Evolutionary conservation across 1,140 invertebrate species (phyloP), one percentile per base, ranked within the genome.

Genomic region (Melipona quadrifasciata): DNA sequence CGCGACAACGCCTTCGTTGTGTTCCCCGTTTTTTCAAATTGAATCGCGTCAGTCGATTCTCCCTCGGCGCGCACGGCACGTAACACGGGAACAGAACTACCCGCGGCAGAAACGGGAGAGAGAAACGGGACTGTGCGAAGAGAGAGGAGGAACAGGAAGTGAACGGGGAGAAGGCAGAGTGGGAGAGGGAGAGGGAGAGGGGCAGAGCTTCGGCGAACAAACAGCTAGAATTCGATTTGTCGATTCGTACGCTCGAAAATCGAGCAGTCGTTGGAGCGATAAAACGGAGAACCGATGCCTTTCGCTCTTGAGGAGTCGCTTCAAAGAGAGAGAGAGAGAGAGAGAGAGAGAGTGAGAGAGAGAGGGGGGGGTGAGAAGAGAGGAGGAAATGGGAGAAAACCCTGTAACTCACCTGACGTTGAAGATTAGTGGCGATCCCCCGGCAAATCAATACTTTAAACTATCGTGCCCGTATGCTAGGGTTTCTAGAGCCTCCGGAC

Each of bases 141-240:
- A 65, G 31, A 51, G 31, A 65, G 31, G 64, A 65, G 31, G 72
- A 51, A 55, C 27, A 53, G 12, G 39, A 31, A 47, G 31, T 24
- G 27, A 82, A 76, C 53, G 65, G 34, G 74, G 83, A 83, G 53
- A 58, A 58, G 51, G 34, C 34, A 39, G 81, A 39, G 2, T 2
- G 2, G 34, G 80, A 67, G 21, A 81, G 73, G 75, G 74, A 31
- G 51, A 57, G 57, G 24, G 51, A 57, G 57, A 31, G 81, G 58
- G n/a, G 81, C 64, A 79, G 73, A 24, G 67, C 58, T 58, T 83
- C 72, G 70, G 51, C 76, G 85, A 86, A 86, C 89, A 90, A 90
- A 90, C 86, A 90, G 82, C 61, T 75, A 75, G 86, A 89, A 90
- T 90, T 90, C 89, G 89, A 90, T 90, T 90, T 90, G 88, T 83